Evolutionary conservation across 2,888 invertebrate species (phyloP).

Genomic region (Xestia c-nigrum): DNA sequence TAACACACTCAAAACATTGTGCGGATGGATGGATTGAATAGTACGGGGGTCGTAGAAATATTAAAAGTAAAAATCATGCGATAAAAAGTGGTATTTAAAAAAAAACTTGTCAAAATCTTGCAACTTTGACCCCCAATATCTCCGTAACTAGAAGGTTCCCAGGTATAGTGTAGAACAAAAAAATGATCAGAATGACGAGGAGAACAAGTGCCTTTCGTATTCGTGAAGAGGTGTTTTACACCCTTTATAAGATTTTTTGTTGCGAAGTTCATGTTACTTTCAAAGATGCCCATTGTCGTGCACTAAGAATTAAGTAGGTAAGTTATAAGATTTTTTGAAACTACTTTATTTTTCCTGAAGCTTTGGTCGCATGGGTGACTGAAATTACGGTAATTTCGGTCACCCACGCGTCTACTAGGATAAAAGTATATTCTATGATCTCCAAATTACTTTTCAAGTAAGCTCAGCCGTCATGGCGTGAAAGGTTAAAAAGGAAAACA

Average conservation of each 20-base stretch:
- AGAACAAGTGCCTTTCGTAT: too few species aligned
- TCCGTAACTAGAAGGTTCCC: too few species aligned
- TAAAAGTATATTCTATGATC: not conserved
- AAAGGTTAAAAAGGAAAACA: not conserved
- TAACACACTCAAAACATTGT: too few species aligned
- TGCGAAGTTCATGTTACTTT: conserved; percentile 7
- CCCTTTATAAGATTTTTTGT: conserved; percentile 9
- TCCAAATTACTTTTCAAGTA: not conserved
- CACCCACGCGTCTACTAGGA: not conserved
- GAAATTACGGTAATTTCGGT: not conserved
- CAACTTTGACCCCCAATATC: too few species aligned
- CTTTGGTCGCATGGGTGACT: not conserved
- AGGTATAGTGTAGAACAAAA: too few species aligned
- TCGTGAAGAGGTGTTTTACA: too few species aligned
- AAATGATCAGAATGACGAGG: too few species aligned
- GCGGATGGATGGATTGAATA: too few species aligned
- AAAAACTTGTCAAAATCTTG: too few species aligned
- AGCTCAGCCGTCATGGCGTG: not conserved
- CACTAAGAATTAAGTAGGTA: not conserved
- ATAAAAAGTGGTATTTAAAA: too few species aligned
- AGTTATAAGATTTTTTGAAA: not conserved
- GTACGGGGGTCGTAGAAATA: too few species aligned
- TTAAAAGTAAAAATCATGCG: too few species aligned
- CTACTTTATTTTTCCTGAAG: not conserved
- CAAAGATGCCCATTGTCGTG: not conserved